Conservation (phyloP, 1,140 invertebrate genomes). For the Drosophila quadrilineata region DNA sequence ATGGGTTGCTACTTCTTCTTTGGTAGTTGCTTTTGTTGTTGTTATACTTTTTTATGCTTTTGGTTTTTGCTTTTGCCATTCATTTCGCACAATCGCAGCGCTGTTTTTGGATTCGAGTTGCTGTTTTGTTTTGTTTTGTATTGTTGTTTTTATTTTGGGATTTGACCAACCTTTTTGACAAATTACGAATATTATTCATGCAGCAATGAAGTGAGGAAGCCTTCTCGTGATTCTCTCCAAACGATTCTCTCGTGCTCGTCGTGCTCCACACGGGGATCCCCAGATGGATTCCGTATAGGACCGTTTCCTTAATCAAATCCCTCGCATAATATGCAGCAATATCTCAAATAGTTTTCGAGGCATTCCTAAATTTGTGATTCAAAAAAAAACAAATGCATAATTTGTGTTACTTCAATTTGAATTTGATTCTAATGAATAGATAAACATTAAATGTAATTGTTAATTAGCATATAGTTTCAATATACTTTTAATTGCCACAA, state of each 20-base stretch:
- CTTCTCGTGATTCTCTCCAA: slow-evolving; percentile 32
- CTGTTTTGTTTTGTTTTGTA: slow-evolving; percentile 26
- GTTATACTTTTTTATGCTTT: slow-evolving; percentile 57
- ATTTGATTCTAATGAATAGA: too few relatives aligned
- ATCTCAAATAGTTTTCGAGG: slow-evolving; percentile 7
- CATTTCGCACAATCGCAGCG: slow-evolving; percentile 60
- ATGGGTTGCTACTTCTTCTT: neutral
- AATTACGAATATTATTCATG: slow-evolving; percentile 81
- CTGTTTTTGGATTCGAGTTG: slow-evolving; percentile 39
- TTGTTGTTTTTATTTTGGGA: slow-evolving; percentile 71
- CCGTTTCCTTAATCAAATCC: slow-evolving; percentile 6
- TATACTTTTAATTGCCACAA: too few relatives aligned
- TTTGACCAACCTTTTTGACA: slow-evolving; percentile 79
- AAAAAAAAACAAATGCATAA: too few relatives aligned
- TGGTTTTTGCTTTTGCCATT: slow-evolving; percentile 49
- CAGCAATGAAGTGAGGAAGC: slow-evolving; percentile 74
- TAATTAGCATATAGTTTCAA: too few relatives aligned
- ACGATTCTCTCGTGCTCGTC: too few relatives aligned
- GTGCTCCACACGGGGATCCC: slow-evolving; percentile 11
- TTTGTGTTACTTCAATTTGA: too few relatives aligned
- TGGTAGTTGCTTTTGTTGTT: slow-evolving; percentile 17
- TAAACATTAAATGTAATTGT: too few relatives aligned
- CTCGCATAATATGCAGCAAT: neutral
- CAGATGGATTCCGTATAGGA: slow-evolving; percentile 14
- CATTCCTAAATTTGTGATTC: too few relatives aligned